These are phyloP conservation scores for Sebastes diaconus DNA, from an alignment of 2,797 vertebrate species.

Conservation along the genomic window DNA sequence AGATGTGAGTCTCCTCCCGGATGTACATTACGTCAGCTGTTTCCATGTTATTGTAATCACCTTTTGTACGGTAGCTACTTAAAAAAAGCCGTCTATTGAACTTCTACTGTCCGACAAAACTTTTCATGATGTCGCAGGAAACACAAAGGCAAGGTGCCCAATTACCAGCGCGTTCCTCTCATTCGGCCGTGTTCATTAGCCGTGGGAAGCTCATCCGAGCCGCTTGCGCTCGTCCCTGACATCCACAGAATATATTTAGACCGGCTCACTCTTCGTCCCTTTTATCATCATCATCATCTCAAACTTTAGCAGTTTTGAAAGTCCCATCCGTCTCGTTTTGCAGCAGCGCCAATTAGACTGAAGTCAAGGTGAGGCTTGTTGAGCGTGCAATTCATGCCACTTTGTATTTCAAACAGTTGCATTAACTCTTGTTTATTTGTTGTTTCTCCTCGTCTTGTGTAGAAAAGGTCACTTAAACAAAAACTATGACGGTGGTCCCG, in stretches of 20 bases:
- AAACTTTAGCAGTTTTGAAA: slow-evolving; percentile 18
- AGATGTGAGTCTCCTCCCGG: neutral
- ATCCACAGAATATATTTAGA: slow-evolving; percentile 35
- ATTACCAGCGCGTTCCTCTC: slow-evolving; percentile 24
- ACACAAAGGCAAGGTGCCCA: slow-evolving; percentile 28
- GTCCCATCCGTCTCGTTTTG: slow-evolving; percentile 5
- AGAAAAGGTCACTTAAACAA: slow-evolving; percentile 4
- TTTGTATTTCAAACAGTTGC: neutral
- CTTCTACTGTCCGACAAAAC: neutral
- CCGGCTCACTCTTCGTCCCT: slow-evolving; percentile 8
- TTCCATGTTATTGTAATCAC: neutral
- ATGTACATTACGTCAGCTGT: neutral
- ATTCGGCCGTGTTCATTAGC: slow-evolving; percentile 39
- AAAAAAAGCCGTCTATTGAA: neutral
- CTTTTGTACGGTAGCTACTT: neutral
- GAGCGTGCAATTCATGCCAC: neutral
- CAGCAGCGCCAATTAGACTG: slow-evolving; percentile 32
- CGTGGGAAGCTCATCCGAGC: slow-evolving; percentile 26
- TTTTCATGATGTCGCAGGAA: neutral
- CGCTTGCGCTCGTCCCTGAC: slow-evolving; percentile 9
- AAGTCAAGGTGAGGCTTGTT: slow-evolving; percentile 16
- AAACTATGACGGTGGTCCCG: neutral
- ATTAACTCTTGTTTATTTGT: neutral
- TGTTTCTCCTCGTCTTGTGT: neutral
- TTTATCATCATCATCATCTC: slow-evolving; percentile 1